Evolutionary conservation across 2,797 vertebrate species (phyloP).

Genomic region (Mormyrus proboscirostris): DNA sequence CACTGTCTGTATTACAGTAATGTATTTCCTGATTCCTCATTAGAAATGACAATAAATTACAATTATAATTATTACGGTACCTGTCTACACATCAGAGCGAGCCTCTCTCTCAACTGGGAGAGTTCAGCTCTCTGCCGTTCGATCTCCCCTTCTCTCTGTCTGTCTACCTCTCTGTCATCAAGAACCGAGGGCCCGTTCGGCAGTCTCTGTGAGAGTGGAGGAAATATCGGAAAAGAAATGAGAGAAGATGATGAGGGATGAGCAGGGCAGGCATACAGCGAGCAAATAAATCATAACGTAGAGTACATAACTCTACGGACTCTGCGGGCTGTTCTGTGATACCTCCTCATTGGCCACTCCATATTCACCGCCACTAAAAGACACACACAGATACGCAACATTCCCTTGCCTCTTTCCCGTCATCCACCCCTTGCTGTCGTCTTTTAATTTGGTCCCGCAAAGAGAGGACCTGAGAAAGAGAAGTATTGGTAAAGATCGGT

Average conservation of each 20-base stretch:
- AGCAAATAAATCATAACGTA: slow-evolving; percentile 3
- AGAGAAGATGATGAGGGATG: not conserved
- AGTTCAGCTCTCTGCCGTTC: slow-evolving; percentile 64
- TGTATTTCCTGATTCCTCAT: not conserved
- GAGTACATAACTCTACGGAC: not conserved
- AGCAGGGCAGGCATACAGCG: not conserved
- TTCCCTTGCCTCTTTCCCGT: slow-evolving; percentile 64
- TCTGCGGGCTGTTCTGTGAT: not conserved
- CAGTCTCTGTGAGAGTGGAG: slow-evolving; percentile 13
- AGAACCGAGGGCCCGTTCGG: slow-evolving; percentile 55
- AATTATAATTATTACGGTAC: not conserved
- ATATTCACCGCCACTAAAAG: not conserved
- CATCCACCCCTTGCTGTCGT: slow-evolving; percentile 63
- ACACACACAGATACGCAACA: slow-evolving; percentile 35
- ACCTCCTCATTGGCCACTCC: not conserved
- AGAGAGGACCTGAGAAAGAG: slow-evolving; percentile 51
- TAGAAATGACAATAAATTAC: not conserved
- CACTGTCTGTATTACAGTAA: not conserved
- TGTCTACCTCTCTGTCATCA: slow-evolving; percentile 38
- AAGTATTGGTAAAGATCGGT: not conserved
- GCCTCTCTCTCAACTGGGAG: slow-evolving; percentile 63
- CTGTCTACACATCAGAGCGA: slow-evolving; percentile 82
- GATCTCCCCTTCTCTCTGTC: slow-evolving; percentile 48
- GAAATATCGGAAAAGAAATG: not conserved
- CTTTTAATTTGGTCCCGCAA: slow-evolving; percentile 67